Percentiles rank a stretch among this genome's conserved stretches.
Evolutionary conservation across 2,888 invertebrate species (phyloP).

Genomic region (Imbricaverruca yamaguchii): DNA sequence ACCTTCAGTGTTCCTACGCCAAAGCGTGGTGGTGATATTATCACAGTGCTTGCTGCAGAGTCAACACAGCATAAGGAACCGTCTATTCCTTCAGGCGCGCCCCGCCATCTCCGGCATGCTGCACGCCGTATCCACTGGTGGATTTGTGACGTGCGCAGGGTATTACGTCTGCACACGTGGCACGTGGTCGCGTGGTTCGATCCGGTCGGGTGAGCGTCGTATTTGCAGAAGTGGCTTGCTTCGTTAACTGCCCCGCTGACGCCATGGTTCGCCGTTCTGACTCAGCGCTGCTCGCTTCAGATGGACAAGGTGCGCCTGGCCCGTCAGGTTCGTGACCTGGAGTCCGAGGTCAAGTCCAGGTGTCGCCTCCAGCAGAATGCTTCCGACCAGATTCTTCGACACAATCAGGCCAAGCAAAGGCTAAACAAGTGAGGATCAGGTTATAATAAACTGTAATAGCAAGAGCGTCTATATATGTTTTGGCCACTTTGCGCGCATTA

Average conservation of each 20-base stretch:
- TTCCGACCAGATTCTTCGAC: neutral
- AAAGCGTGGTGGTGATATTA: no score
- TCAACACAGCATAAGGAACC: no score
- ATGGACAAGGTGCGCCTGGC: conserved; percentile 9
- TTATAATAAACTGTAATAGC: no score
- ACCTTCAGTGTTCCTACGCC: no score
- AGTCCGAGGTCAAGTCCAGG: conserved; percentile 10
- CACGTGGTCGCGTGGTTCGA: neutral
- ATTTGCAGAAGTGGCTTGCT: neutral
- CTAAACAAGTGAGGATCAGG: neutral
- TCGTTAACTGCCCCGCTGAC: neutral
- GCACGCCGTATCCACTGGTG: no score
- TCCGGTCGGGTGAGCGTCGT: neutral
- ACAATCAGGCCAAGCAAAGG: neutral
- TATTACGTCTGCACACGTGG: neutral
- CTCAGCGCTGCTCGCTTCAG: neutral
- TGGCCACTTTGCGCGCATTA: no score
- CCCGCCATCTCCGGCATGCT: no score
- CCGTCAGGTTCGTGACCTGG: neutral
- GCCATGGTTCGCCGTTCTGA: neutral
- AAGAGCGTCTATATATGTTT: no score
- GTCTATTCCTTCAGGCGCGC: no score
- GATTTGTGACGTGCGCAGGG: neutral
- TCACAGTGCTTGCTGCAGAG: no score
- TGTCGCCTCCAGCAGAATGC: conserved; percentile 8